Evolutionary conservation across 2,113 vertebrate species (phyloP), one percentile per base, ranked within the genome.

Genomic region (Leptobrachium leishanense): DNA sequence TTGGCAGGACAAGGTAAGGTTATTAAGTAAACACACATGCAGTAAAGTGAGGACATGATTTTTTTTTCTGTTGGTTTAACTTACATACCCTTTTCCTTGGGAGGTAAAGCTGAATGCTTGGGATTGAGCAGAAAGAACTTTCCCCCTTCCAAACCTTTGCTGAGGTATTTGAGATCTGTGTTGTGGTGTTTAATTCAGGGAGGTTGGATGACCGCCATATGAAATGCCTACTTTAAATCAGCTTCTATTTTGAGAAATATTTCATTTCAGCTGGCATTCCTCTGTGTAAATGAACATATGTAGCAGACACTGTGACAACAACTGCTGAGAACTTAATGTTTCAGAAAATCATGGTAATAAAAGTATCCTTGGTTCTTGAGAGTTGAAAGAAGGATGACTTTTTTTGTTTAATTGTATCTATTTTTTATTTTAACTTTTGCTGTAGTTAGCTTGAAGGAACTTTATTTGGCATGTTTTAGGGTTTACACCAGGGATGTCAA

Each of bases 201-300:
- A 68, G 20, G 13, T 42, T 76, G 74, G 74, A 76, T 57, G 46
- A 6, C 6, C 5, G 64, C 74, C 74, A 66, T 75, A 12, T 39
- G 44, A 74, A 66, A 75, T 75, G 74, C 63, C 74, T 76, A 68
- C 74, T 55, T 67, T 55, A 76, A 66, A 31, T 67, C 39, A 55
- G 44, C 43, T 64, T 76, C 74, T 75, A 75, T 75, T 75, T 67
- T 67, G 39, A 75, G 74, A 67, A 75, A 53, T 67, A 6, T 67
- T 75, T 68, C 44, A 43, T 72, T 54, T 55, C 64, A 20, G 20
- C 46, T 67, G 65, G 74, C 50, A 76, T 76, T 75, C 46, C 74
- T 65, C 43, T 41, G 20, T 41, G 74, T 41, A 50, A 43, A 76
- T 41, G 64, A 43, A 76, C 46, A 72, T 54, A 55, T 72, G 46